phyloP scores from a whole-genome alignment of 2,888 invertebrate genomes.

The Lathronympha strigana region DNA sequence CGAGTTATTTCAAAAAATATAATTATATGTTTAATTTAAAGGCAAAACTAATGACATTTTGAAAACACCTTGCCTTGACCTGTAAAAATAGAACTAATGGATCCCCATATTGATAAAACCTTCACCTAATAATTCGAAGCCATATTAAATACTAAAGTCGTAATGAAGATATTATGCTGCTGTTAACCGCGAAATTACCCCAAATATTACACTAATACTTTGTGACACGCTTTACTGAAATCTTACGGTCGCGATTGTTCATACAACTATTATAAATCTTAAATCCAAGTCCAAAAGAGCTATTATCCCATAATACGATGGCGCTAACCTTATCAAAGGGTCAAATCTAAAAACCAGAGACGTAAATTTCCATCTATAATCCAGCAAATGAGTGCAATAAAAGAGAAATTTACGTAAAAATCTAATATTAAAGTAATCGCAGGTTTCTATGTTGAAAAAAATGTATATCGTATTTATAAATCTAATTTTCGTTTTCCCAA shows the following conservation, averaged over 20 bases:
- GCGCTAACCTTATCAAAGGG: conserved; percentile 58
- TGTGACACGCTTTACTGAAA: conserved; percentile 49
- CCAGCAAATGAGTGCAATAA: conserved; percentile 68
- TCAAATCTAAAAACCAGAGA: conserved; percentile 56
- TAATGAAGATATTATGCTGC: conserved; percentile 58
- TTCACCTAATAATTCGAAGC: conserved; percentile 42
- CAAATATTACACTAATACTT: conserved; percentile 49
- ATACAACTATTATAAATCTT: not conserved
- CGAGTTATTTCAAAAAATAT: not conserved
- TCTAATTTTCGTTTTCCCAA: conserved; percentile 16
- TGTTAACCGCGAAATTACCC: conserved; percentile 53
- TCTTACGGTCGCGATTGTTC: conserved; percentile 8
- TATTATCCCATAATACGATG: conserved; percentile 21
- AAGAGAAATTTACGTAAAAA: conserved; percentile 68
- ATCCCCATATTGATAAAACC: conserved; percentile 31
- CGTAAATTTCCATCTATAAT: conserved; percentile 66
- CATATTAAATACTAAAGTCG: conserved; percentile 46
- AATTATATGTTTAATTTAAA: not conserved
- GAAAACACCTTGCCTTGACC: conserved; percentile 29
- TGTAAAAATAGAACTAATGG: conserved; percentile 36
- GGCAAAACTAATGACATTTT: conserved; percentile 3
- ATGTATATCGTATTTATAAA: conserved; percentile 30
- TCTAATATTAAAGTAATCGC: conserved; percentile 60
- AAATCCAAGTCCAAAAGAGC: conserved; percentile 21
- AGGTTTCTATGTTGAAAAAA: conserved; percentile 16